A percentile compares a stretch with the other conserved stretches of the same genome.
These are phyloP conservation scores for Acronicta psi DNA, from an alignment of 2,888 invertebrate species.

Conservation along the genomic window DNA sequence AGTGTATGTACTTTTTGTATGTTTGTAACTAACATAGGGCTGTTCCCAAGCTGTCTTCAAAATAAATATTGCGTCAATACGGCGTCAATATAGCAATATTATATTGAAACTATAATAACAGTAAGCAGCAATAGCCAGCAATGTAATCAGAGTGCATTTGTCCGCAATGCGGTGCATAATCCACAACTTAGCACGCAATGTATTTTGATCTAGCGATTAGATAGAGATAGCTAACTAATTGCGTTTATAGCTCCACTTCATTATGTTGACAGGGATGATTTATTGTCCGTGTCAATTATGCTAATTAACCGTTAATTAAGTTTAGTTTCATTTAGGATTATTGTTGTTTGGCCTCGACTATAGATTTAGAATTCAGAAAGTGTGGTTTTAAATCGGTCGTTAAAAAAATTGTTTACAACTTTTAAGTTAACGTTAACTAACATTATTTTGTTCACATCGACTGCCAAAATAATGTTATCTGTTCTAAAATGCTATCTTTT, in stretches of 20 bases:
- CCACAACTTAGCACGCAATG: neutral
- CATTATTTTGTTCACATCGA: too few relatives aligned
- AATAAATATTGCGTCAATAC: too few relatives aligned
- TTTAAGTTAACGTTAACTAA: too few relatives aligned
- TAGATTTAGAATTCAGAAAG: too few relatives aligned
- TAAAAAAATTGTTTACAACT: too few relatives aligned
- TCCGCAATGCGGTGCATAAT: neutral
- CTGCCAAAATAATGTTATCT: too few relatives aligned
- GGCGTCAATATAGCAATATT: neutral
- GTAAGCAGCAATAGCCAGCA: neutral
- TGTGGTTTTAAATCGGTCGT: too few relatives aligned
- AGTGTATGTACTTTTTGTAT: too few relatives aligned
- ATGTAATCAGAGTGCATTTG: neutral
- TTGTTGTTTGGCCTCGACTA: neutral
- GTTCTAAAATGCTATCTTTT: too few relatives aligned
- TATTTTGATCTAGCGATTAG: neutral
- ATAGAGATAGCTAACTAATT: neutral
- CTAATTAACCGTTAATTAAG: neutral
- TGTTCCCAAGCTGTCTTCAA: too few relatives aligned
- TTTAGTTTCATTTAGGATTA: neutral
- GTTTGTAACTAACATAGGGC: too few relatives aligned
- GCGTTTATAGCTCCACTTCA: neutral
- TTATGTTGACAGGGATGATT: constrained; percentile 1
- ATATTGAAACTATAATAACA: too few relatives aligned
- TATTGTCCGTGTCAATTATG: neutral